Evolutionary conservation across 2,888 invertebrate species (phyloP), one percentile per base, ranked within the genome.

Genomic region (Smittia sp.): DNA sequence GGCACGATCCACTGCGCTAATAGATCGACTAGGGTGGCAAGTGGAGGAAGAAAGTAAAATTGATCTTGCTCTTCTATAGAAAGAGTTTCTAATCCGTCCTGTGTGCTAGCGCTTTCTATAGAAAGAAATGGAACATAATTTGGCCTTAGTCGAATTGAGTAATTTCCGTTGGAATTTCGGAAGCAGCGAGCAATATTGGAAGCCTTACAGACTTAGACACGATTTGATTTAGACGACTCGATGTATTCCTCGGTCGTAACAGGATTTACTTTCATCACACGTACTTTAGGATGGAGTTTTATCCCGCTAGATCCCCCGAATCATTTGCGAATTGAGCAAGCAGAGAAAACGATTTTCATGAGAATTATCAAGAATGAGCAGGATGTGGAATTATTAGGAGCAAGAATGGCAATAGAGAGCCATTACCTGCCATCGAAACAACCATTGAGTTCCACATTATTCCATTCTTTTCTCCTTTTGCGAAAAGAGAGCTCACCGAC

Each of bases 361-460:
- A 58, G 22, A 58, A 20, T 18, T 22, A 7, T 22, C 4, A 2
- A 58, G 2, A 58, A 70, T 27, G 20, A 54, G 52, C 69, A 70
- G 69, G 69, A 70, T 70, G 54, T 70, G 39, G 52, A 69, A 52
- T 52, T 69, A 70, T 46, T 15, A 7, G 22, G 54, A 24, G n/a
- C 20, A 66, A 41, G 27, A 69, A 69, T 46, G 46, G 69, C 24
- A 69, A 52, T 69, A 70, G 54, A 70, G 69, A 70, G 69, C 69
- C 69, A 70, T 70, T 70, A 70, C 69, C 69, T 70, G 69, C 69
- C 69, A 54, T 54, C 46, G 54, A 70, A 70, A 70, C 54, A 70
- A 22, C 22, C 13, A 58, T 58, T 58, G 58, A 58, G 58, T 20
- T 58, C 58, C 6, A 58, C 2, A 58, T 58, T 3, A 18, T 58